phyloP scores from a whole-genome alignment of 2,888 invertebrate species.

The Griposia aprilina region DNA sequence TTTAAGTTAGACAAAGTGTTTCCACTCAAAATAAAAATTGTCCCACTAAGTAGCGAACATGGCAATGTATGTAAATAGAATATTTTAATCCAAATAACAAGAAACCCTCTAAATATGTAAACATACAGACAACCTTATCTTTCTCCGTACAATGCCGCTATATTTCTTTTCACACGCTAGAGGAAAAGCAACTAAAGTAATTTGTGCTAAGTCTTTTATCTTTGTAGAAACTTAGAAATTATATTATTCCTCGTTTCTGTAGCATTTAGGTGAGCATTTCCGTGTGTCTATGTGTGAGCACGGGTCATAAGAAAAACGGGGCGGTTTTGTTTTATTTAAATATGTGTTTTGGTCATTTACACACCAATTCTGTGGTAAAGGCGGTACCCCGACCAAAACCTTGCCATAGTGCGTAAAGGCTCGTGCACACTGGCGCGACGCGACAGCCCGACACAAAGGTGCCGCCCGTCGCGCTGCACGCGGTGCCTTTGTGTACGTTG shows the following conservation, averaged over 20 bases:
- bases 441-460: too few relatives aligned
- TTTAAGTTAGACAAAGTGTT: background rate
- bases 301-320: background rate
- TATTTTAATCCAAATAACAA: constrained; percentile 13
- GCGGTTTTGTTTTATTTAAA: background rate
- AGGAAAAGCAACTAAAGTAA: constrained; percentile 27
- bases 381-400: too few relatives aligned
- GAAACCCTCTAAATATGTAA: constrained; percentile 16
- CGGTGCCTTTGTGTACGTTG: too few relatives aligned
- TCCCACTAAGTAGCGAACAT: too few relatives aligned
- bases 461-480: too few relatives aligned
- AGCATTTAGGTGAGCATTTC: constrained; percentile 17
- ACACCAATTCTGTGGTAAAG: background rate
- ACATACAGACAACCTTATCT: background rate
- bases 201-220: constrained; percentile 38
- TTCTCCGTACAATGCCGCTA: background rate
- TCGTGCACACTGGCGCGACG: too few relatives aligned
- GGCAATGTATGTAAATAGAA: background rate
- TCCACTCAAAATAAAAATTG: background rate
- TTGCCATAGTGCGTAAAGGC: too few relatives aligned
- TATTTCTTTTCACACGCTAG: constrained; percentile 20
- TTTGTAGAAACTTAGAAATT: constrained; percentile 28
- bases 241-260: constrained; percentile 15
- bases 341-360: background rate
- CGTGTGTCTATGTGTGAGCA: background rate